These are phyloP conservation scores for Papilio polyxenes DNA, from an alignment of 1,140 invertebrate species.

Conservation along the genomic window DNA sequence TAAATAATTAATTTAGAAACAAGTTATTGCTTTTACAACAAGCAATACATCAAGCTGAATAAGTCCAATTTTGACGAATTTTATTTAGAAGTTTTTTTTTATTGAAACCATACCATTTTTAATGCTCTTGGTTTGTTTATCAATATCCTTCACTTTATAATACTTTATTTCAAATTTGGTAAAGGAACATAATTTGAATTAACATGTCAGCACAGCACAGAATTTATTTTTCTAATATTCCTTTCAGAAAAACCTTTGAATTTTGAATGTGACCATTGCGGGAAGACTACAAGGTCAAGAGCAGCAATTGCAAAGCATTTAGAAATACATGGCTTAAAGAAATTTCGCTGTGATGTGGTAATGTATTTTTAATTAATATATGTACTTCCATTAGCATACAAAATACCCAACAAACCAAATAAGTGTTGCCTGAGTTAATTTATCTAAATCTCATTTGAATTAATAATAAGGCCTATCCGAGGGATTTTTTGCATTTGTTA, in stretches of 20 bases:
- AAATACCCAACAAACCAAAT: neutral
- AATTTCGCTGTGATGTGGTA: conserved; percentile 70
- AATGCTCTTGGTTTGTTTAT: too few species aligned
- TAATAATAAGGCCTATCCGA: neutral
- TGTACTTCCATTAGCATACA: neutral
- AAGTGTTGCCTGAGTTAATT: neutral
- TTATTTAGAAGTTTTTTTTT: too few species aligned
- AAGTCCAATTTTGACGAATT: neutral
- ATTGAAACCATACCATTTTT: too few species aligned
- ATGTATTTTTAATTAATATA: conserved; percentile 31
- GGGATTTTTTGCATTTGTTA: too few species aligned
- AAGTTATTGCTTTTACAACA: too few species aligned
- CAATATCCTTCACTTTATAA: too few species aligned
- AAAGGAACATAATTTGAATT: neutral
- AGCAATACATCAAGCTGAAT: too few species aligned
- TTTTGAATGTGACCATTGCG: conserved; percentile 69
- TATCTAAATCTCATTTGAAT: neutral
- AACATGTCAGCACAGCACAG: neutral
- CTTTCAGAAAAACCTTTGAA: conserved; percentile 51
- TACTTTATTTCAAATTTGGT: too few species aligned
- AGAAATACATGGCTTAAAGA: conserved; percentile 74
- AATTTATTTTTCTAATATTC: neutral
- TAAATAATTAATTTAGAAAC: too few species aligned
- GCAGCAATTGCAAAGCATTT: conserved; percentile 71
- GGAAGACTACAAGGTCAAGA: conserved; percentile 64